Evolutionary conservation across 2,113 vertebrate species (phyloP), one percentile per base, ranked within the genome.

Genomic region (Todiramphus chloris): DNA sequence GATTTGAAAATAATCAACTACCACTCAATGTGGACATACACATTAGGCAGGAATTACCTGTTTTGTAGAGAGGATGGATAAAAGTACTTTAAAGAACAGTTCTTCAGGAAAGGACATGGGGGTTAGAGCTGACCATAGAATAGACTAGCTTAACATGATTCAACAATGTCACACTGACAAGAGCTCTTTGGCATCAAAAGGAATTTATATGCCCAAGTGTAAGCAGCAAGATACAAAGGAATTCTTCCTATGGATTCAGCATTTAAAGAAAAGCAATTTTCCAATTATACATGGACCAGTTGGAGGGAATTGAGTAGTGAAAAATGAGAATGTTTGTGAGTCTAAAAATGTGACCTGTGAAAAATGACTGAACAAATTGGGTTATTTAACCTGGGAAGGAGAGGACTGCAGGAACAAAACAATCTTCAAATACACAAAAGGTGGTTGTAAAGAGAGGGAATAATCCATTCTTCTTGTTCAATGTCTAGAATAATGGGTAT

Each of bases 261-360:
- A 93, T 88, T 95, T 93, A 90, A 86, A 94, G 44, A 48, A 60
- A 48, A 93, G 53, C 28, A 94, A 58, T 94, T 97, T 94, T 91
- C 70, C 75, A 94, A 94, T 96, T 95, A 92, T 37, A 76, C 35
- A 41, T 88, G 58, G 85, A 83, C 79, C 70, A 67, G 41, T 10
- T 60, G 53, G 35, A 90, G 11, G 76, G 33, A 90, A 80, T 73
- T 82, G 85, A 88, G 79, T 50, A 62, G 63, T 96, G 82, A 96
- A 95, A 94, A 92, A 96, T 92, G 67, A 83, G 88, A 90, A 86
- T 73, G 59, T 92, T 90, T 2, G 0, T 13, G 53, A 69, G 59
- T 41, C 55, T 66, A 62, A 93, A 94, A 94, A 62, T 48, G 41
- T 69, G 85, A 76, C 53, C 58, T 44, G 5, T 92, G 88, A 94